phyloP scores from a whole-genome alignment of 2,888 invertebrate species.

The Embidobia sp. region DNA sequence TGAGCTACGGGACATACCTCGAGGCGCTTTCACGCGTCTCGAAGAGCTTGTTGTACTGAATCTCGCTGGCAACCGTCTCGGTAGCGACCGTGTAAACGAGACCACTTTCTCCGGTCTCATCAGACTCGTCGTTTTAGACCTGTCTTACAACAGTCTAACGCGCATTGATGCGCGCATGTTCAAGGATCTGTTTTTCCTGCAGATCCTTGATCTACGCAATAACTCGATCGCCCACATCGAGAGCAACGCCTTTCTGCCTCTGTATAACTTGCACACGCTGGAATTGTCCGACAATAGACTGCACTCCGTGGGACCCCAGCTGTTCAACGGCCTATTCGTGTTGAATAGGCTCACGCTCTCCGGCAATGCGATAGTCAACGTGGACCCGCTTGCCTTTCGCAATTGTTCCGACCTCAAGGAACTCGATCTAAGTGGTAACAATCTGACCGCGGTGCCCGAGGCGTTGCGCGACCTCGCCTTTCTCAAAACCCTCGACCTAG shows the following conservation, averaged over 20 bases:
- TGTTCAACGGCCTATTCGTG: slow-evolving; percentile 92
- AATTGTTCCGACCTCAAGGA: slow-evolving; percentile 95
- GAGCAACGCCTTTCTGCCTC: slow-evolving; percentile 92
- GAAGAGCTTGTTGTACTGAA: slow-evolving; percentile 93
- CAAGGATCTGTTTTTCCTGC: slow-evolving; percentile 92
- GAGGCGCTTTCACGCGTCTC: slow-evolving; percentile 91
- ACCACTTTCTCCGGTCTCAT: slow-evolving; percentile 93
- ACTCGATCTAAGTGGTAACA: slow-evolving; percentile 93
- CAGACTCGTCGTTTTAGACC: slow-evolving; percentile 91
- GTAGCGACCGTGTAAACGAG: slow-evolving; percentile 92
- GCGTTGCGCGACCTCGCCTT: slow-evolving; percentile 91
- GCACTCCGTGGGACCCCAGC: slow-evolving; percentile 89
- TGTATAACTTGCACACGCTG: slow-evolving; percentile 94
- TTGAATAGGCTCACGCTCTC: slow-evolving; percentile 92
- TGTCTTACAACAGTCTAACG: slow-evolving; percentile 93
- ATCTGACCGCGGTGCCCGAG: slow-evolving; percentile 90
- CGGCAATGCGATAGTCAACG: slow-evolving; percentile 90
- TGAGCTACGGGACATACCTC: slow-evolving; percentile 90
- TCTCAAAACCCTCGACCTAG: slow-evolving; percentile 93
- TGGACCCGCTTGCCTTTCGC: slow-evolving; percentile 91
- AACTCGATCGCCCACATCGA: slow-evolving; percentile 94
- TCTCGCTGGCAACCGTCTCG: slow-evolving; percentile 91
- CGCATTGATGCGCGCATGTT: slow-evolving; percentile 92
- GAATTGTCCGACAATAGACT: slow-evolving; percentile 94
- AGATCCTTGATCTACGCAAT: slow-evolving; percentile 92